Evolutionary conservation across 2,113 vertebrate genomes (phyloP).

Genomic region (Ahaetulla prasina): DNA sequence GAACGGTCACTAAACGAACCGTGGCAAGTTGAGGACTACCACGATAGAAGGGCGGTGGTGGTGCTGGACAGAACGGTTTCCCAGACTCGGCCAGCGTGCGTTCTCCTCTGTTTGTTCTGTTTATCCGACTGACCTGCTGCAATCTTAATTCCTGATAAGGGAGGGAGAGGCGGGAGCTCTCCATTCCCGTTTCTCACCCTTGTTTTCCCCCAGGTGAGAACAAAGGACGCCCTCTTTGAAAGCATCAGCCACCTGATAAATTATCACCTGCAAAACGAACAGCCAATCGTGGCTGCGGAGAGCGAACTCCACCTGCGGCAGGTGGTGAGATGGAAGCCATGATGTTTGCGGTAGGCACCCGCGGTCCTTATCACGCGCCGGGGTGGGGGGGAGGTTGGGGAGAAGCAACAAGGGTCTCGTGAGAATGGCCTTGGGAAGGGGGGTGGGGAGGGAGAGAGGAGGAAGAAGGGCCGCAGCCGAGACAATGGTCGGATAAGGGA

Average conservation of each 20-base stretch:
- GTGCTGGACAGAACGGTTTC: too few species aligned
- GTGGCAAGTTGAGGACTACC: too few species aligned
- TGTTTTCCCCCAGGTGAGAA: slow-evolving; percentile 78
- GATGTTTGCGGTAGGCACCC: slow-evolving; percentile 14
- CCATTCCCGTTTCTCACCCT: background rate
- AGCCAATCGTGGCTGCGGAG: slow-evolving; percentile 92
- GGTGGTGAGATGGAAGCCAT: slow-evolving; percentile 79
- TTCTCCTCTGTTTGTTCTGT: too few species aligned
- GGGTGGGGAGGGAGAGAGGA: background rate
- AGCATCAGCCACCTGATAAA: slow-evolving; percentile 96
- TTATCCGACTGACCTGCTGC: too few species aligned
- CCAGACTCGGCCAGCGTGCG: too few species aligned
- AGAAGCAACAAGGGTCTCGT: background rate
- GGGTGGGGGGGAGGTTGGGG: too few species aligned
- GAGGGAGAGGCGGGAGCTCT: background rate
- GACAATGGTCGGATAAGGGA: background rate
- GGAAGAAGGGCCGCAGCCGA: background rate
- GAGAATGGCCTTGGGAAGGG: background rate
- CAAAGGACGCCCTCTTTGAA: slow-evolving; percentile 94
- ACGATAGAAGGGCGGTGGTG: too few species aligned
- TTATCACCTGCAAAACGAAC: slow-evolving; percentile 88
- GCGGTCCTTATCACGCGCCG: too few species aligned
- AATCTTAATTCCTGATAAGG: background rate
- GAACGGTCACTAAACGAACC: too few species aligned
- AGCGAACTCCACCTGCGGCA: slow-evolving; percentile 93